Percentiles rank a stretch among this genome's conserved stretches.
Evolutionary conservation across 2,888 invertebrate species (phyloP).

Genomic region (Spialia ferax): DNA sequence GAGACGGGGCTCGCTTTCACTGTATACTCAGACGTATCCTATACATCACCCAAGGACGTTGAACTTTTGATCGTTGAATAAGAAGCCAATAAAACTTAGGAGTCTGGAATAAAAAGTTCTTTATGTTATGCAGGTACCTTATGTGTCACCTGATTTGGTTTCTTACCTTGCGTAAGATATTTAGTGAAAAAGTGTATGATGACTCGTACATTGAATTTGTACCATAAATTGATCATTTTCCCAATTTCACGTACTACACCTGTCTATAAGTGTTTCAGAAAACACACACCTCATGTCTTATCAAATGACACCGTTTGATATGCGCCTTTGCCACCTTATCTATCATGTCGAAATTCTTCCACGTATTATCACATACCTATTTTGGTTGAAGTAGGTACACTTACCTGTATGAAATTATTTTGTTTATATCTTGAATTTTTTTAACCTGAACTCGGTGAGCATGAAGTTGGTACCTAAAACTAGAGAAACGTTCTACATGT

Average conservation of each 20-base stretch:
- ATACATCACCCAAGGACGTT: slow-evolving; percentile 31
- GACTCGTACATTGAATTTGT: neutral
- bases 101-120: neutral
- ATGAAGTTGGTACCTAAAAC: neutral
- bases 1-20: slow-evolving; percentile 48
- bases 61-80: slow-evolving; percentile 23
- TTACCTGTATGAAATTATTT: slow-evolving; percentile 17
- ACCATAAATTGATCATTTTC: neutral
- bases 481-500: neutral
- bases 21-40: slow-evolving; percentile 46
- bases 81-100: neutral
- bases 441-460: neutral
- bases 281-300: slow-evolving; percentile 77
- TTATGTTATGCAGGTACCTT: neutral
- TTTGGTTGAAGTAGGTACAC: slow-evolving; percentile 10
- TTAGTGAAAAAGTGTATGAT: too few relatives aligned
- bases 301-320: slow-evolving; percentile 86
- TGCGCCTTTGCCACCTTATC: slow-evolving; percentile 76
- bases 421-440: slow-evolving; percentile 13
- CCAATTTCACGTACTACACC: slow-evolving; percentile 49
- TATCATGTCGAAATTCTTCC: slow-evolving; percentile 84
- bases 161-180: too few relatives aligned
- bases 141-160: neutral
- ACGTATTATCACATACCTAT: slow-evolving; percentile 62
- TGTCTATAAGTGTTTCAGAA: slow-evolving; percentile 69